Conservation (phyloP, 2,797 vertebrate genomes). For the Cephalopachus bancanus region DNA sequence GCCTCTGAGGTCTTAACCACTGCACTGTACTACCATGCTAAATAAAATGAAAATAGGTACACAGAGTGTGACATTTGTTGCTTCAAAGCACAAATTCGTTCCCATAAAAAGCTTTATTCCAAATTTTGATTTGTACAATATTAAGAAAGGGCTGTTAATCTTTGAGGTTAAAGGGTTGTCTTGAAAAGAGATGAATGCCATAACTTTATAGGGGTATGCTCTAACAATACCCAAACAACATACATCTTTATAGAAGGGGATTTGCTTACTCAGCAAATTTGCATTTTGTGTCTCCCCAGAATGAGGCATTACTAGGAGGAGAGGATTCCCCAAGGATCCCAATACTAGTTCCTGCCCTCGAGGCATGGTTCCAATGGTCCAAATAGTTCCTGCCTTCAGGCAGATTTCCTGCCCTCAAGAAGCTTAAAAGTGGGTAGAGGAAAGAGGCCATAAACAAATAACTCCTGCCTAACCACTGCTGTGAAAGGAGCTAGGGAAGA, state of each 20-base stretch:
- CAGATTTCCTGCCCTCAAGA: background rate
- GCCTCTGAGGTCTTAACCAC: background rate
- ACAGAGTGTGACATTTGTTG: background rate
- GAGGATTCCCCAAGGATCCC: background rate
- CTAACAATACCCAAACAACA: background rate
- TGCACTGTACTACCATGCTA: background rate
- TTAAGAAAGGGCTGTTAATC: background rate
- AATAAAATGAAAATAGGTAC: background rate
- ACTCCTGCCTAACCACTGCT: background rate
- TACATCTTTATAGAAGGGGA: background rate
- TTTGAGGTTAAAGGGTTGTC: constrained; percentile 23
- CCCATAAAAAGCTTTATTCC: background rate
- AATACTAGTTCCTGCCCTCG: background rate
- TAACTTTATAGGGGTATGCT: background rate
- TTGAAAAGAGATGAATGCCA: constrained; percentile 6
- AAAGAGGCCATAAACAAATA: background rate
- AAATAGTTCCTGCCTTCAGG: background rate
- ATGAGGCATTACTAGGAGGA: background rate
- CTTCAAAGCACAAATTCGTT: constrained; percentile 19
- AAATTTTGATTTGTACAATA: constrained; percentile 2
- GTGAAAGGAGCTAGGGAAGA: background rate
- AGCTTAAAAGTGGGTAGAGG: background rate
- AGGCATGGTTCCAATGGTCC: too few relatives aligned
- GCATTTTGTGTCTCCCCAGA: background rate
- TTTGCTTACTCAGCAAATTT: background rate